A percentile compares a stretch with the other conserved stretches of the same genome.
Evolutionary conservation across 2,113 vertebrate species (phyloP).

Genomic region (Rhinoptilus africanus): DNA sequence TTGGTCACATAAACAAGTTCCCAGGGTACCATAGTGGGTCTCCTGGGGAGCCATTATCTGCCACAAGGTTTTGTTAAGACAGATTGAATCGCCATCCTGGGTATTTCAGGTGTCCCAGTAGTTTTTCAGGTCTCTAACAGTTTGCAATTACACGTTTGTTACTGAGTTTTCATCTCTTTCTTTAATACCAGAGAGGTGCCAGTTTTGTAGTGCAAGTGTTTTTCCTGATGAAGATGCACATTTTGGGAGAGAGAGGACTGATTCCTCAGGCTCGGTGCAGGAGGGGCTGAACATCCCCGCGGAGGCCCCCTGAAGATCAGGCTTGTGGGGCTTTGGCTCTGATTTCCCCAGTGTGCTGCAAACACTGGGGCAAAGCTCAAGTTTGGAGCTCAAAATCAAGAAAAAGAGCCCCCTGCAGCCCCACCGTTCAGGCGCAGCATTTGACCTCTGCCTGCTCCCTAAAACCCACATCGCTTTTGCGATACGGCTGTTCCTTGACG

Average conservation of each 20-base stretch:
- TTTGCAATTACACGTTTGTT: background rate
- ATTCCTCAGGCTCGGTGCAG: background rate
- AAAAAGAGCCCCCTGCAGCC: background rate
- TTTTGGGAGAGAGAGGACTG: background rate
- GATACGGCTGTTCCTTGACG: background rate
- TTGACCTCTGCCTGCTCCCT: background rate
- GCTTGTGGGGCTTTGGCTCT: background rate
- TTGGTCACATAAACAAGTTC: background rate
- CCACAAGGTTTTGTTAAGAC: background rate
- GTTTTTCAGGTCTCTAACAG: background rate
- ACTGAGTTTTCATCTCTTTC: background rate
- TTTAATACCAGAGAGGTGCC: background rate
- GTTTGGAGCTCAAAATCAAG: background rate
- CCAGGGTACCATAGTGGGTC: background rate
- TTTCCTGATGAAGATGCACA: background rate
- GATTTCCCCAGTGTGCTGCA: background rate
- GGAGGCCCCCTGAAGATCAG: background rate
- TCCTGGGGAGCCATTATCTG: background rate
- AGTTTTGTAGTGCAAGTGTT: background rate
- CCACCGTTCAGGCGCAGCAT: fast-evolving
- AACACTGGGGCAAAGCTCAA: background rate
- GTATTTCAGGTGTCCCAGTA: background rate
- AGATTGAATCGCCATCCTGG: background rate
- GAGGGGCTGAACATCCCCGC: background rate
- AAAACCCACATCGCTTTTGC: background rate